phyloP scores from a whole-genome alignment of 2,797 vertebrate species.

The Phataginus tetradactyla region DNA sequence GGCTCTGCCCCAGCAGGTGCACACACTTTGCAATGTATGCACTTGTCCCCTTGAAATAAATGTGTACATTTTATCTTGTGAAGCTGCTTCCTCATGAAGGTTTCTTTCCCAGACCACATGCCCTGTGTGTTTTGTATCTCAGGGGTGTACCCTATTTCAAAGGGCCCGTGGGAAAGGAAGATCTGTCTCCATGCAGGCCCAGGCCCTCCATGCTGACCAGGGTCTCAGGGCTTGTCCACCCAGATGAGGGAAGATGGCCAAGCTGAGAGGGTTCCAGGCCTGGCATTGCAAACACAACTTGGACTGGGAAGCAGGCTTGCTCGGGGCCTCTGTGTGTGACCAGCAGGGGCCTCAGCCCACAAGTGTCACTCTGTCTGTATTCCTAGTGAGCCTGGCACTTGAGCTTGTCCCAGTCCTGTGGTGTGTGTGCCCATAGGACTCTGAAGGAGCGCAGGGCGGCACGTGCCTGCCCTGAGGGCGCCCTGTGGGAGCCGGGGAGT shows the following conservation, averaged over 20 bases:
- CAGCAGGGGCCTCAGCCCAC: rapidly evolving
- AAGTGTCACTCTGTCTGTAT: rapidly evolving
- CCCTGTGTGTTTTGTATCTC: rapidly evolving
- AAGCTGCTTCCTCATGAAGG: background rate
- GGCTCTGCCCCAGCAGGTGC: too few relatives aligned
- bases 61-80: background rate
- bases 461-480: rapidly evolving
- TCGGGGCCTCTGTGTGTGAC: rapidly evolving
- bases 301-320: background rate
- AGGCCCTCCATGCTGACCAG: too few relatives aligned
- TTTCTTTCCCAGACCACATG: background rate
- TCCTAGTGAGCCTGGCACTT: rapidly evolving
- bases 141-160: background rate
- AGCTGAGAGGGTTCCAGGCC: background rate
- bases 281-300: too few relatives aligned
- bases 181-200: background rate
- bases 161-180: rapidly evolving
- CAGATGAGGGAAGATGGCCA: rapidly evolving
- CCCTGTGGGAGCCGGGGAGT: background rate
- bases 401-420: too few relatives aligned
- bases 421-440: background rate
- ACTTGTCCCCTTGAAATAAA: slow-evolving; percentile 53
- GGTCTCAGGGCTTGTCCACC: too few relatives aligned
- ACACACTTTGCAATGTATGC: background rate
- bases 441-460: background rate